phyloP scores from a whole-genome alignment of 2,888 invertebrate species.

The Nemotelus pantherinus region DNA sequence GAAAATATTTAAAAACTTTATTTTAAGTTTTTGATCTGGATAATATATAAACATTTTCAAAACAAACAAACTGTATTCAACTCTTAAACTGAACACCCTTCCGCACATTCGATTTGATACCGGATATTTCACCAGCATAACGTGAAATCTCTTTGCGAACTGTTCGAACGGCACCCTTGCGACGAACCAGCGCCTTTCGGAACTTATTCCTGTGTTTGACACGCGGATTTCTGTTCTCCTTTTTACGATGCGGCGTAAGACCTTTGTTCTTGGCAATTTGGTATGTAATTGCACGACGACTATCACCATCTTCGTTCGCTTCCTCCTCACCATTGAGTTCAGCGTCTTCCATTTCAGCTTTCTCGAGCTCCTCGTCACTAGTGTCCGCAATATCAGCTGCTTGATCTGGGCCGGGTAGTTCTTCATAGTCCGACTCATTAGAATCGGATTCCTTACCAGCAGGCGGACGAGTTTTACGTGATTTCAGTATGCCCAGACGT shows the following conservation, averaged over 20 bases:
- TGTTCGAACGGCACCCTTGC: constrained; percentile 92
- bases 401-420: constrained; percentile 56
- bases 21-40: constrained; percentile 19
- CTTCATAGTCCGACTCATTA: constrained; percentile 65
- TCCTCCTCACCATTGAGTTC: constrained; percentile 61
- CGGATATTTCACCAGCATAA: constrained; percentile 93
- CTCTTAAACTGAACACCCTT: constrained; percentile 87
- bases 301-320: constrained; percentile 60
- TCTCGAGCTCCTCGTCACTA: constrained; percentile 63
- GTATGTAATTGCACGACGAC: constrained; percentile 87
- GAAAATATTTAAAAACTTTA: constrained; percentile 25
- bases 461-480: constrained; percentile 58
- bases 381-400: constrained; percentile 63
- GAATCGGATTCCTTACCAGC: constrained; percentile 63
- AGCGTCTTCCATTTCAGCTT: constrained; percentile 53
- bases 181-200: constrained; percentile 88
- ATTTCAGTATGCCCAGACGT: constrained; percentile 31
- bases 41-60: constrained; percentile 3
- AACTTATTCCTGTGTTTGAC: constrained; percentile 94
- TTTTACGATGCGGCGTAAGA: constrained; percentile 88
- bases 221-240: constrained; percentile 92
- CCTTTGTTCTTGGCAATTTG: constrained; percentile 97
- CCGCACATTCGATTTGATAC: constrained; percentile 88
- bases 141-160: constrained; percentile 81
- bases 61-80: constrained; percentile 19